These are phyloP conservation scores for Cataglyphis hispanica DNA, from an alignment of 1,140 invertebrate genomes.

Conservation along the genomic window DNA sequence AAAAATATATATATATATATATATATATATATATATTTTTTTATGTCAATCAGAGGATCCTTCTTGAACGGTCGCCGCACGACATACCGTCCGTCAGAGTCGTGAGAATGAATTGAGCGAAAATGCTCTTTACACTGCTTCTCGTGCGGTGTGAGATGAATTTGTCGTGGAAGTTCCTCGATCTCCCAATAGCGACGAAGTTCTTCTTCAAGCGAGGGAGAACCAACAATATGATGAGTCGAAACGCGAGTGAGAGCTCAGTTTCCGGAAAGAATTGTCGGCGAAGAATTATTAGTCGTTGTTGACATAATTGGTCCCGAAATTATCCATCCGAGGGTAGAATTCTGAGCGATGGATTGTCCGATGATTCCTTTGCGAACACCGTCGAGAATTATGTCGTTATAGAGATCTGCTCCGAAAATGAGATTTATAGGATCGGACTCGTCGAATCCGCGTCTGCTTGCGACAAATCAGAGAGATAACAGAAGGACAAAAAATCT, in stretches of 20 bases:
- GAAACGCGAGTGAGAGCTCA: too few species aligned
- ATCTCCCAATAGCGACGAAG: background rate
- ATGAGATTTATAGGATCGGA: too few species aligned
- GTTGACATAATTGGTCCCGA: too few species aligned
- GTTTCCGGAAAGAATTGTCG: too few species aligned
- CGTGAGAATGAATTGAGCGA: background rate
- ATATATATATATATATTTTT: too few species aligned
- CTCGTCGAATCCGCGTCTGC: background rate
- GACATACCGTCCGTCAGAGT: background rate
- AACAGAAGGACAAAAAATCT: background rate
- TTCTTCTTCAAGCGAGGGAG: background rate
- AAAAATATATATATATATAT: too few species aligned
- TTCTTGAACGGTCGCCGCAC: background rate
- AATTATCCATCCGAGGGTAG: too few species aligned
- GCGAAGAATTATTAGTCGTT: accelerated
- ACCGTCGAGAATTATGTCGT: too few species aligned
- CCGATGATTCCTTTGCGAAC: too few species aligned
- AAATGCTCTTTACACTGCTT: background rate
- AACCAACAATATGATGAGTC: too few species aligned
- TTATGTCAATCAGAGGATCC: background rate
- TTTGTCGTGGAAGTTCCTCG: background rate
- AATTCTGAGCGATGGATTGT: too few species aligned
- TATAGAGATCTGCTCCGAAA: too few species aligned
- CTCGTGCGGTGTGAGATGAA: background rate
- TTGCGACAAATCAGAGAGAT: background rate